A percentile compares a stretch with the other conserved stretches of the same genome.
phyloP scores from a whole-genome alignment of 2,113 vertebrate genomes.

The Ammodytes marinus region DNA sequence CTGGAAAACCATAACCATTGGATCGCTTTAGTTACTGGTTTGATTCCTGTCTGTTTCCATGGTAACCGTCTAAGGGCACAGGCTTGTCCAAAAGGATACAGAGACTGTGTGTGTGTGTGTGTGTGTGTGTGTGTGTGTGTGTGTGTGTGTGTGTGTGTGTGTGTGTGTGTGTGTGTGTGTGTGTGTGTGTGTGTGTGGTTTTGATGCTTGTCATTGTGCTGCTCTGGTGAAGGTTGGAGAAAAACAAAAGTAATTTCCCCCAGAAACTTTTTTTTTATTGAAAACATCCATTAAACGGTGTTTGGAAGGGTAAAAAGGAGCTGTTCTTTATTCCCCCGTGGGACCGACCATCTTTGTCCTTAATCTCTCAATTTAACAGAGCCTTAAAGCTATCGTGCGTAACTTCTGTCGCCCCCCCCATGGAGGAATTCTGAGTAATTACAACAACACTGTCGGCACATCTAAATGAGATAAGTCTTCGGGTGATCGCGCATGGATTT shows the following conservation, averaged over 20 bases:
- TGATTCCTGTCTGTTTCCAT: neutral
- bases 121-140: too few species aligned
- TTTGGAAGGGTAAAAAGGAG: neutral
- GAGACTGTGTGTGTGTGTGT: too few species aligned
- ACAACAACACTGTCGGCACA: too few species aligned
- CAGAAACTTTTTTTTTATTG: neutral
- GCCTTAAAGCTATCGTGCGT: too few species aligned
- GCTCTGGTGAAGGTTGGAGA: too few species aligned
- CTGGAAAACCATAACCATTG: neutral
- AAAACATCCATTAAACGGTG: slow-evolving; percentile 23
- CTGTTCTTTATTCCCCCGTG: slow-evolving; percentile 8
- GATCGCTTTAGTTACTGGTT: neutral
- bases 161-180: neutral
- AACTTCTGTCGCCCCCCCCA: too few species aligned
- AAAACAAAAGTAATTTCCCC: neutral
- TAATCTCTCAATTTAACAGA: neutral
- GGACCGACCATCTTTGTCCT: neutral
- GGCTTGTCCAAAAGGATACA: neutral
- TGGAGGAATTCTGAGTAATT: too few species aligned
- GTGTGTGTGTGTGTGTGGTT: neutral
- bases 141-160: neutral
- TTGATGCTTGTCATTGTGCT: too few species aligned
- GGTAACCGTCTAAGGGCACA: neutral
- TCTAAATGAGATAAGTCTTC: too few species aligned
- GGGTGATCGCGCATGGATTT: too few species aligned